Conservation (phyloP, 2,888 invertebrate species). For the Meliscaeva auricollis region DNA sequence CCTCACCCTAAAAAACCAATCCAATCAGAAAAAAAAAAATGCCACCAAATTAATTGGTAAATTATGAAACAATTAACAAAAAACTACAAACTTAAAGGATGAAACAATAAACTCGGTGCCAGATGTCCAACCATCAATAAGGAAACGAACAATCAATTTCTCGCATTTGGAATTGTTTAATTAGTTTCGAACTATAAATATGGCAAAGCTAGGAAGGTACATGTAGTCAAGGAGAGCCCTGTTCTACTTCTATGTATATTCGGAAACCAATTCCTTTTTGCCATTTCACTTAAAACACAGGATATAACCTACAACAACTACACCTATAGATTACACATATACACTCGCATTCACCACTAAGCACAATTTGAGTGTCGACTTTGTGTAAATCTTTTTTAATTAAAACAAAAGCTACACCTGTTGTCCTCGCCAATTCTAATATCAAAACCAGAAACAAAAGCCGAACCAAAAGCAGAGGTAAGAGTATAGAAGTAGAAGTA, state of each 20-base stretch:
- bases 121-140: slow-evolving; percentile 58
- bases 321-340: neutral
- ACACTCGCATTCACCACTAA: slow-evolving; percentile 31
- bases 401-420: slow-evolving; percentile 76
- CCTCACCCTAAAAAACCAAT: no score
- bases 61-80: slow-evolving; percentile 13
- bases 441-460: slow-evolving; percentile 49
- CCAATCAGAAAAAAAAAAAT: neutral
- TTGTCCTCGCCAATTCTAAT: slow-evolving; percentile 71
- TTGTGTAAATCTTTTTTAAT: slow-evolving; percentile 75
- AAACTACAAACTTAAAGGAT: neutral
- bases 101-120: slow-evolving; percentile 32
- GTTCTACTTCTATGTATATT: slow-evolving; percentile 33
- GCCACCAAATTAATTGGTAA: slow-evolving; percentile 1
- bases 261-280: slow-evolving; percentile 37
- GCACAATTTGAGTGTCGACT: slow-evolving; percentile 71
- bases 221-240: neutral
- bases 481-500: neutral
- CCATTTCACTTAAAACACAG: neutral
- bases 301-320: neutral
- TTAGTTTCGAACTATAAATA: slow-evolving; percentile 67
- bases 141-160: slow-evolving; percentile 63
- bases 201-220: neutral
- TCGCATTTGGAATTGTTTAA: slow-evolving; percentile 69
- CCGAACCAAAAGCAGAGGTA: slow-evolving; percentile 3